These are phyloP conservation scores for Pangasianodon hypophthalmus DNA, from an alignment of 2,113 vertebrate genomes.

Conservation along the genomic window DNA sequence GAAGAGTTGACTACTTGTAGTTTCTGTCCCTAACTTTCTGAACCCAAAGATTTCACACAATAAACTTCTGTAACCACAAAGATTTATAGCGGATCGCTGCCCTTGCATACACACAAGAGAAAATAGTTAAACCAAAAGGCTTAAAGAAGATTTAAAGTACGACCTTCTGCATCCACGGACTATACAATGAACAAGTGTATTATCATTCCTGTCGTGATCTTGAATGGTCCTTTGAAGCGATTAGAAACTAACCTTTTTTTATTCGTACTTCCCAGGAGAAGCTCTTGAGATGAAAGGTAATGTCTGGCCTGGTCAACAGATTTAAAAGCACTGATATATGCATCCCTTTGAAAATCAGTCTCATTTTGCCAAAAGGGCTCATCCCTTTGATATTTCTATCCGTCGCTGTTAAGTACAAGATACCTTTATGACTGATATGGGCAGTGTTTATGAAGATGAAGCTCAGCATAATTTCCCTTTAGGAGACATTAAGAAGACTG, in stretches of 20 bases:
- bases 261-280: conserved; percentile 65
- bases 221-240: conserved; percentile 62
- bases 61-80: neutral
- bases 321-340: conserved; percentile 71
- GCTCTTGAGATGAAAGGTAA: conserved; percentile 76
- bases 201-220: conserved; percentile 70
- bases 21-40: neutral
- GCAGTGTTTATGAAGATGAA: conserved; percentile 52
- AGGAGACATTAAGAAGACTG: conserved; percentile 32
- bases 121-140: neutral
- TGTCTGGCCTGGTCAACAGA: conserved; percentile 67
- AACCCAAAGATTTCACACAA: neutral
- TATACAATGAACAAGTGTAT: conserved; percentile 54
- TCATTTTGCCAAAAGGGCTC: conserved; percentile 55
- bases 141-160: neutral
- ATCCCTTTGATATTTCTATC: conserved; percentile 67
- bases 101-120: neutral
- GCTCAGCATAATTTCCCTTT: conserved; percentile 54
- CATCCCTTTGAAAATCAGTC: conserved; percentile 77
- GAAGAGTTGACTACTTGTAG: neutral
- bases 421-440: conserved; percentile 53
- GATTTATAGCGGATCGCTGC: neutral
- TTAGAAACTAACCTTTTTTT: conserved; percentile 71
- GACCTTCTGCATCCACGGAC: conserved; percentile 23
- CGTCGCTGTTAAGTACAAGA: conserved; percentile 49